phyloP scores from a whole-genome alignment of 2,888 invertebrate species.

The Allygus modestus region DNA sequence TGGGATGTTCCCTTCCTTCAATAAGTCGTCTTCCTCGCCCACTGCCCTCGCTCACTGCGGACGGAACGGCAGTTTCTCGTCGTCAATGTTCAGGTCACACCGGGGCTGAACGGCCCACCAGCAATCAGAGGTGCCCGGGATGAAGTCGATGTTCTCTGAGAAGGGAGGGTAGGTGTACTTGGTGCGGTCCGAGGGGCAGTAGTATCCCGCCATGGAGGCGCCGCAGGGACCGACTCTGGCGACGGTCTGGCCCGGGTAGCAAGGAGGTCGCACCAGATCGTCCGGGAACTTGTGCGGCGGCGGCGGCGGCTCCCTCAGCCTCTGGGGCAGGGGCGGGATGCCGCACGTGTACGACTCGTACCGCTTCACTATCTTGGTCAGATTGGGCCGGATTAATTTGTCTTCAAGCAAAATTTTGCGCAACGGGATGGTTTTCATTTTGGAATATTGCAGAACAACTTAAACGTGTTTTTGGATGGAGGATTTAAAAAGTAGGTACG shows the following conservation, averaged over 20 bases:
- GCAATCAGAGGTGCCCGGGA: constrained; percentile 15
- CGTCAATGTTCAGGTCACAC: not conserved
- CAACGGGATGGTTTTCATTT: constrained; percentile 12
- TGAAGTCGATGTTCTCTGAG: constrained; percentile 55
- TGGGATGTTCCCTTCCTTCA: too few relatives aligned
- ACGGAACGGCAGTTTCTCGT: not conserved
- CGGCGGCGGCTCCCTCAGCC: not conserved
- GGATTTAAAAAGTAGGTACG: not conserved
- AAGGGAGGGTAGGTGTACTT: constrained; percentile 43
- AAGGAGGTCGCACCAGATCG: constrained; percentile 7
- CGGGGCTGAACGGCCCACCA: constrained; percentile 17
- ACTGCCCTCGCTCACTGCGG: not conserved
- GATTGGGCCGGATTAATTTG: not conserved
- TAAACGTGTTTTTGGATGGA: not conserved
- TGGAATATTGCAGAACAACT: not conserved
- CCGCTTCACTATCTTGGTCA: constrained; percentile 33
- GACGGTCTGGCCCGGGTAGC: not conserved
- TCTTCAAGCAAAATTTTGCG: not conserved
- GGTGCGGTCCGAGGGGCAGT: constrained; percentile 39
- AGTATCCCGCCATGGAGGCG: not conserved
- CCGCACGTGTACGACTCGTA: constrained; percentile 38
- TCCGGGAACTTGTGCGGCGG: constrained; percentile 28
- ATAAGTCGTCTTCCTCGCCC: not conserved
- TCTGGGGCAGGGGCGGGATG: not conserved
- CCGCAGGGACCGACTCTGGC: not conserved